Conservation (phyloP, 2,797 vertebrate genomes). For the Cryptoprocta ferox region DNA sequence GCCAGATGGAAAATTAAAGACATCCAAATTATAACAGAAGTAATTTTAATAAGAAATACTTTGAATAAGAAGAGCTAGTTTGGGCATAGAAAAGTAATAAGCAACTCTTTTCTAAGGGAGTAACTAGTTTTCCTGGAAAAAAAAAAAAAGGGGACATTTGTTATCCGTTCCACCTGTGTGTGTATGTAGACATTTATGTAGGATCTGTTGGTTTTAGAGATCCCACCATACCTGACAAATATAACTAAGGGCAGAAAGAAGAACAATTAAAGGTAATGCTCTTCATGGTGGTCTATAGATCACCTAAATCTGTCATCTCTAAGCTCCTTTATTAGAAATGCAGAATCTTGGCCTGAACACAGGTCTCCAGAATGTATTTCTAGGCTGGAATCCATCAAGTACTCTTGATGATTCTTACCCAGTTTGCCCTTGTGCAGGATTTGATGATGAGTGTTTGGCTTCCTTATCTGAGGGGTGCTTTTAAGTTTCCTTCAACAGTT, state of each 20-base stretch:
- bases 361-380: not conserved
- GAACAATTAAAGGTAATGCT: rapidly evolving
- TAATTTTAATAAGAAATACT: not conserved
- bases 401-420: not conserved
- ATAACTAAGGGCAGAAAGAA: not conserved
- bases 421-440: not conserved
- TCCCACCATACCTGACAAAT: not conserved
- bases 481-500: not conserved
- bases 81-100: not conserved
- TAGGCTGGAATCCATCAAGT: not conserved
- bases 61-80: not conserved
- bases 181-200: not conserved
- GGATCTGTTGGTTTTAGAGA: not conserved
- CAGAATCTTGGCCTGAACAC: not conserved
- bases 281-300: rapidly evolving
- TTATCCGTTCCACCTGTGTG: not conserved
- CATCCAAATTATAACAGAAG: not conserved
- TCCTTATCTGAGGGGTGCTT: not conserved
- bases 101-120: not conserved
- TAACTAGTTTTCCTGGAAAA: not conserved
- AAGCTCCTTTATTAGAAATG: no score
- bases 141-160: not conserved
- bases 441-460: not conserved
- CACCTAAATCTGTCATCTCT: not conserved
- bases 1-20: not conserved